Evolutionary conservation across 1,140 invertebrate genomes (phyloP), one percentile per base, ranked within the genome.

Genomic region (Cyphomyrmex costatus): DNA sequence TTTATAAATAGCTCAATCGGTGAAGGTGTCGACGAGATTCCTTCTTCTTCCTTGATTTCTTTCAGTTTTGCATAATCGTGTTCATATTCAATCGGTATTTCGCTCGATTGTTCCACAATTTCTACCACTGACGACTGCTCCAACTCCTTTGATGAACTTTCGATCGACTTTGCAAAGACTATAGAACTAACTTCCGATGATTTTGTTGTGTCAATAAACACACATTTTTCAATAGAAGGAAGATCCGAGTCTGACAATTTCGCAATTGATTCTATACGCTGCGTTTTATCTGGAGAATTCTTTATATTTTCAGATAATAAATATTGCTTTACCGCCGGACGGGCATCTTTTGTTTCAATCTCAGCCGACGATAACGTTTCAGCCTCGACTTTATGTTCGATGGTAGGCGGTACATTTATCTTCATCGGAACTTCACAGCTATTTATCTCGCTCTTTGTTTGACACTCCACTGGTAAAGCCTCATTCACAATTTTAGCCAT

Each of bases 381-480:
- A 71, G 12, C 12, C 24, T 30, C 65, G 36, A 58, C 33, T 58
- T 60, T 46, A 71, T 21, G 10, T 60, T 8, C 24, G 8, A 12
- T 24, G 14, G 49, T 21, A 49, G 53, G 6, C 27, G 24, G 30
- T 61, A 33, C 79, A 58, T 83, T 60, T 83, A 60, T 83, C 68
- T 83, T 74, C 79, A 49, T 60, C 19, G 68, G 3, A 56, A 7
- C 79, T 73, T 16, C 53, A 36, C 36, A 21, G 30, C 24, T 83
- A 83, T 83, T 83, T 83, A 83, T 83, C 68, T 83, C 79, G 36
- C 14, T 73, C 36, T 83, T 49, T 83, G 46, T 74, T 61, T 73
- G 79, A 83, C 24, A 83, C 27, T 83, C 68, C 24, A 33, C 53
- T 19, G 33, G 36, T 30, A 58, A 21, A 82, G 53, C 19, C 36